Base-by-base conservation (phyloP, 2,113 vertebrate species). In the Pituophis catenifer region DNA sequence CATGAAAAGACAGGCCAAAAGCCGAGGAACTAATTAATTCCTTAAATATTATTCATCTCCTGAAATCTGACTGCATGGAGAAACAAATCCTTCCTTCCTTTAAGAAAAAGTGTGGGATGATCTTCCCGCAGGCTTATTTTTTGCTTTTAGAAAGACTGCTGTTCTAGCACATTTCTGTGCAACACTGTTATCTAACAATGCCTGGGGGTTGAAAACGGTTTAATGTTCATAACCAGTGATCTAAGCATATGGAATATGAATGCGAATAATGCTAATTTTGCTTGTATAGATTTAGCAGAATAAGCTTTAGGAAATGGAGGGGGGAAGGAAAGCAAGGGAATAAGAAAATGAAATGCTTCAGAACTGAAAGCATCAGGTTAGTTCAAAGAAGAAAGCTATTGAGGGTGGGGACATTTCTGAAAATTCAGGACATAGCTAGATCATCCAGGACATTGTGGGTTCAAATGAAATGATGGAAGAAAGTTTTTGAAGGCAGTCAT, bases 201-300 rank as follows among this genome's bases (percentile, higher is more conserved):
- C 95, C 96, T 92, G 91, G 70, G 93, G 96, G 96, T 85, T 0
- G 92, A 94, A 94, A 94, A 75, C 86, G 93, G 93, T 97, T 97
- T 97, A 96, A 97, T 97, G 97, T 97, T 97, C 96, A 96, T 96
- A 96, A 96, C 96, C 70, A 94, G 95, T 90, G 95, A 97, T 94
- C 3, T 2, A 94, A 96, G 96, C 97, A 96, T 97, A 97, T 97
- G 96, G 96, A 96, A 97, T 96, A 97, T 96, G 97, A 97, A 97
- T 96, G 97, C 96, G 96, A 97, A 97, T 96, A 97, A 97, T 97
- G 96, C 96, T 97, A 97, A 97, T 97, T 97, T 95, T 96, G 95
- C 93, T 95, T 95, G 96, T 96, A 97, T 97, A 97, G 96, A 96
- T 96, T 97, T 97, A 97, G 95, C 0, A 81, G 96, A 96, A 96